Percentiles rank a stretch among this genome's conserved stretches.
These are phyloP conservation scores for Drosophila atripex DNA, from an alignment of 2,888 invertebrate species.

Conservation along the genomic window DNA sequence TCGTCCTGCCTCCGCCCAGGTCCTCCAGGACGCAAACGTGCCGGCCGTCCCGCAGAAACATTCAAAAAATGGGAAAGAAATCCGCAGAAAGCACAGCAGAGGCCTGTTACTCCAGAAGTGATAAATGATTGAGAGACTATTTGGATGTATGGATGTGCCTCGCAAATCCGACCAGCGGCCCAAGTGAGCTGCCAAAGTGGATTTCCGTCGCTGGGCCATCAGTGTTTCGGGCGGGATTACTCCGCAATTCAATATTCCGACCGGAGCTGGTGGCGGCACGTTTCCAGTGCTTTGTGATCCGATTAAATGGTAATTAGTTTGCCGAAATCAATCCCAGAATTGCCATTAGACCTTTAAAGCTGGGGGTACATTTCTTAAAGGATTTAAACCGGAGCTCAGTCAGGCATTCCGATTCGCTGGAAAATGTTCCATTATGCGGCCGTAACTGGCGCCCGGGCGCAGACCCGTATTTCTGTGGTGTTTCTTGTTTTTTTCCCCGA, in stretches of 20 bases:
- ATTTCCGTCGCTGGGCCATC: neutral
- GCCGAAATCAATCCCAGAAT: neutral
- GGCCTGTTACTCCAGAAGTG: constrained; percentile 26
- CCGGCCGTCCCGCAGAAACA: constrained; percentile 1
- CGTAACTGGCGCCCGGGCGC: too few species aligned
- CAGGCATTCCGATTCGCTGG: neutral
- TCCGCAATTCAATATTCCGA: neutral
- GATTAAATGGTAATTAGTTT: neutral
- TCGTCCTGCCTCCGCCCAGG: neutral
- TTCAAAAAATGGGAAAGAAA: constrained; percentile 1
- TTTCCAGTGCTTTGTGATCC: neutral
- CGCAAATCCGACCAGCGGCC: constrained; percentile 8
- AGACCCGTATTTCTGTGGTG: neutral
- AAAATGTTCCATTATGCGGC: neutral
- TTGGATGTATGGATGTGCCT: constrained; percentile 6
- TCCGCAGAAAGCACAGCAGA: constrained; percentile 5
- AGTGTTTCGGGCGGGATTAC: neutral
- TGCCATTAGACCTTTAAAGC: neutral
- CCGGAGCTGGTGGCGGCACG: neutral
- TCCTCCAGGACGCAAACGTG: constrained; percentile 7
- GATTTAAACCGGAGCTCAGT: neutral
- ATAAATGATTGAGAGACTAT: constrained; percentile 35
- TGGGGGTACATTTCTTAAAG: neutral
- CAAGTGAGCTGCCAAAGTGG: constrained; percentile 30
- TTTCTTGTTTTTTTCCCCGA: constrained; percentile 2